Percentiles rank a stretch among this genome's conserved stretches.
These are phyloP conservation scores for Ophion obscuratus DNA, from an alignment of 2,888 invertebrate species.

Conservation along the genomic window DNA sequence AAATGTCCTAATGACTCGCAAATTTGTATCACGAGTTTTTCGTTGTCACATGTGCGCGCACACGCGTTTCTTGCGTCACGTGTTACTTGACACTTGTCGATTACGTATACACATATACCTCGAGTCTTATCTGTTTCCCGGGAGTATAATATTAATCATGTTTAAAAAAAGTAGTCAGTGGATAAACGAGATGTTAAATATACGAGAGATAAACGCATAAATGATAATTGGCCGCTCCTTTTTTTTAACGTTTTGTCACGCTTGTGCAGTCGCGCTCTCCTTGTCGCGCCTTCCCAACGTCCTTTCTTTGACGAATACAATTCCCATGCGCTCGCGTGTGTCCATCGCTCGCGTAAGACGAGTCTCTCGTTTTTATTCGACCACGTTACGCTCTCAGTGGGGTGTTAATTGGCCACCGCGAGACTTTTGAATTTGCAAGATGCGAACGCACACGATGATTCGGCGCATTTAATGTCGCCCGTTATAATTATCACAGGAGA, in stretches of 20 bases:
- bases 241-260: constrained; percentile 1
- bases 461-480: neutral
- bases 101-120: too few relatives aligned
- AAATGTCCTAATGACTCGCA: neutral
- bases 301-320: neutral
- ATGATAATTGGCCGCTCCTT: constrained; percentile 33
- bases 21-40: constrained; percentile 5
- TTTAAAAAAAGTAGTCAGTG: neutral
- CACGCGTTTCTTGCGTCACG: neutral
- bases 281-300: neutral
- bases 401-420: constrained; percentile 52
- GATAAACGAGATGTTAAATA: constrained; percentile 24
- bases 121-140: too few relatives aligned
- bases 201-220: constrained; percentile 30
- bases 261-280: neutral
- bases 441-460: constrained; percentile 28
- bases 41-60: neutral
- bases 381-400: constrained; percentile 5
- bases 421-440: constrained; percentile 53
- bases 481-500: constrained; percentile 1
- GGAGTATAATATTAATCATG: neutral
- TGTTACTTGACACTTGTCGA: neutral
- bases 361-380: constrained; percentile 7
- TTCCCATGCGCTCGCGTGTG: neutral
- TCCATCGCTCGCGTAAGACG: neutral